Evolutionary conservation across 2,113 vertebrate species (phyloP).

Genomic region (Pardalotus punctatus): DNA sequence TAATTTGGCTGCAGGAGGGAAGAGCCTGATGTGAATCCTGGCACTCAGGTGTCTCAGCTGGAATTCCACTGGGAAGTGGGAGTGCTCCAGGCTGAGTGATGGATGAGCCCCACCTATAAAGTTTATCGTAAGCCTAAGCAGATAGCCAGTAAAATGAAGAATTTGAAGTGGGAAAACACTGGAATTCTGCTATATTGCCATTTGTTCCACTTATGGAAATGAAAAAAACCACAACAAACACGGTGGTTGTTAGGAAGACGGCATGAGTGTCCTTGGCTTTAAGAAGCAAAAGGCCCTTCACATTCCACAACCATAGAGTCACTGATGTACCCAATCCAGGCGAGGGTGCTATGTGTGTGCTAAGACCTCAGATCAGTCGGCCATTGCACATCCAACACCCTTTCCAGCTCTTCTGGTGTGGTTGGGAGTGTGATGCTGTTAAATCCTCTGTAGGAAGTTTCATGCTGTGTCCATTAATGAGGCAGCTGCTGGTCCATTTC

Average conservation of each 20-base stretch:
- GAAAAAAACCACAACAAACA: not conserved
- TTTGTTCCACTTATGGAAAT: not conserved
- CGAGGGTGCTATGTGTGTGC: not conserved
- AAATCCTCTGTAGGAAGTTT: not conserved
- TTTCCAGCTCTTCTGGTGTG: not conserved
- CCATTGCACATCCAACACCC: no score
- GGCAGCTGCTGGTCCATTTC: not conserved
- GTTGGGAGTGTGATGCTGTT: not conserved
- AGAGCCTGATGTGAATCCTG: rapidly evolving
- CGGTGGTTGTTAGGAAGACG: not conserved
- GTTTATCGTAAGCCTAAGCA: not conserved
- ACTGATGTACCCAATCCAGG: rapidly evolving
- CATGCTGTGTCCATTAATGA: conserved; percentile 2
- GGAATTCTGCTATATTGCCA: not conserved
- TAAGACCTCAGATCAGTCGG: not conserved
- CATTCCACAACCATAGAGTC: rapidly evolving
- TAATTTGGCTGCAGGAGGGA: not conserved
- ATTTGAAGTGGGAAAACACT: not conserved
- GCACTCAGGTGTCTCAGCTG: not conserved
- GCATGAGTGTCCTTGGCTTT: rapidly evolving
- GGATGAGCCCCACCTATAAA: not conserved
- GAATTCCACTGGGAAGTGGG: not conserved
- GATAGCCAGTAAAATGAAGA: not conserved
- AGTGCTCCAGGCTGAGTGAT: not conserved
- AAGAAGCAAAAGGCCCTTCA: not conserved